Percentiles rank a stretch among this genome's conserved stretches.
These are phyloP conservation scores for Petrocephalus microphthalmus DNA, from an alignment of 2,113 vertebrate species.

Conservation along the genomic window DNA sequence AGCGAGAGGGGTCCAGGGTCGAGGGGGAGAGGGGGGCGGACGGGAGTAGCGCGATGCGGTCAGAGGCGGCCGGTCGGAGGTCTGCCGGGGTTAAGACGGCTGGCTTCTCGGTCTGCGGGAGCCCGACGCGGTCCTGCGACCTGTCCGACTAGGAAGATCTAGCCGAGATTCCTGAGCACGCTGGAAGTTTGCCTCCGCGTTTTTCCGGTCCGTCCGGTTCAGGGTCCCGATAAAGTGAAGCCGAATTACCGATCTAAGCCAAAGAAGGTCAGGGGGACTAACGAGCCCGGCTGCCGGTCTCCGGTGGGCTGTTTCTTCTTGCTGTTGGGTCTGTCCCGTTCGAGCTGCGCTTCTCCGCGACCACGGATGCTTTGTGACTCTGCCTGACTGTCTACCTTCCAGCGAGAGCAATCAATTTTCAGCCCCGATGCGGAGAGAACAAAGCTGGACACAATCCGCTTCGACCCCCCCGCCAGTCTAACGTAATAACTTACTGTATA, in stretches of 20 bases:
- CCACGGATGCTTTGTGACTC: background rate
- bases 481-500: conserved; percentile 28
- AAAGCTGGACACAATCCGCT: conserved; percentile 31
- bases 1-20: conserved; percentile 49
- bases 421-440: conserved; percentile 30
- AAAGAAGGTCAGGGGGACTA: background rate
- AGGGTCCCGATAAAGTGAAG: conserved; percentile 12
- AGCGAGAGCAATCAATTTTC: conserved; percentile 18
- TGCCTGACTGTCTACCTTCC: conserved; percentile 4
- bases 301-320: background rate
- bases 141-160: background rate
- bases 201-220: conserved; percentile 35
- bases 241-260: conserved; percentile 5
- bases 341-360: background rate
- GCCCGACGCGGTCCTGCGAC: background rate
- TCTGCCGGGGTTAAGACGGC: background rate
- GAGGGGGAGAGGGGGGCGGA: conserved; percentile 28
- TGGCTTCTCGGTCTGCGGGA: background rate
- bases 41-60: conserved; percentile 54
- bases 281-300: background rate
- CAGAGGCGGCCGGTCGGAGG: conserved; percentile 31
- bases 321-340: background rate
- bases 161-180: conserved; percentile 36
- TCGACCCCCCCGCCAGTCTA: conserved; percentile 9
- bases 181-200: conserved; percentile 42